phyloP scores from a whole-genome alignment of 2,797 vertebrate genomes.

The Prionace glauca region DNA sequence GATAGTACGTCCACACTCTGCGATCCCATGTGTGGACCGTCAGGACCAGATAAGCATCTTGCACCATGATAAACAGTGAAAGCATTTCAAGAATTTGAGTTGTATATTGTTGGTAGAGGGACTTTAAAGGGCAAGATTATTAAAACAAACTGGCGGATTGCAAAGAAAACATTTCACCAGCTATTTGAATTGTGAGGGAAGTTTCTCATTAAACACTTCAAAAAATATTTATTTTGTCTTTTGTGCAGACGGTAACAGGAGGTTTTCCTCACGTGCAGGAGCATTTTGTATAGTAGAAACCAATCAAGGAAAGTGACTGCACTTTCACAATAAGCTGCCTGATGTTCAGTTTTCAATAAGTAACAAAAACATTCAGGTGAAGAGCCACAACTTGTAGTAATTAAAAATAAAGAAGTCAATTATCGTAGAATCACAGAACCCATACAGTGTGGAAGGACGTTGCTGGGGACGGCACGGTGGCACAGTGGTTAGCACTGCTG shows the following conservation, averaged over 20 bases:
- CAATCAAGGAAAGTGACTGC: not conserved
- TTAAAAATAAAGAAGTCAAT: not conserved
- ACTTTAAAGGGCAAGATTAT: slow-evolving; percentile 29
- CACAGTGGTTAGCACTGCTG: too few relatives aligned
- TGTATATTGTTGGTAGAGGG: slow-evolving; percentile 1
- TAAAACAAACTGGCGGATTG: slow-evolving; percentile 28
- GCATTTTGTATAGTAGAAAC: not conserved
- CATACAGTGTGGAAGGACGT: too few relatives aligned
- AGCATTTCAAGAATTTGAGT: slow-evolving; percentile 26
- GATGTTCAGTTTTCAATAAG: not conserved
- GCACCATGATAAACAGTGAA: not conserved
- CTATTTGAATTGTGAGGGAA: slow-evolving; percentile 18
- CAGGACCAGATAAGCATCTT: slow-evolving; percentile 23
- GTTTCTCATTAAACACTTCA: slow-evolving; percentile 29
- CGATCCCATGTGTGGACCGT: slow-evolving; percentile 1
- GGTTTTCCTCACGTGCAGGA: not conserved
- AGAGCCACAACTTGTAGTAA: not conserved
- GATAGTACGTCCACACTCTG: not conserved
- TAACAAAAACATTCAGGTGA: not conserved
- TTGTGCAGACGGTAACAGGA: not conserved
- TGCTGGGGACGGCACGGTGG: too few relatives aligned
- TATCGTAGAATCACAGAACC: too few relatives aligned
- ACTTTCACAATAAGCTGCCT: not conserved
- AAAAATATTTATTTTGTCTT: slow-evolving; percentile 22
- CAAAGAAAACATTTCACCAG: slow-evolving; percentile 20